These are phyloP conservation scores for Actenoides hombroni DNA, from an alignment of 2,113 vertebrate genomes.

Conservation along the genomic window DNA sequence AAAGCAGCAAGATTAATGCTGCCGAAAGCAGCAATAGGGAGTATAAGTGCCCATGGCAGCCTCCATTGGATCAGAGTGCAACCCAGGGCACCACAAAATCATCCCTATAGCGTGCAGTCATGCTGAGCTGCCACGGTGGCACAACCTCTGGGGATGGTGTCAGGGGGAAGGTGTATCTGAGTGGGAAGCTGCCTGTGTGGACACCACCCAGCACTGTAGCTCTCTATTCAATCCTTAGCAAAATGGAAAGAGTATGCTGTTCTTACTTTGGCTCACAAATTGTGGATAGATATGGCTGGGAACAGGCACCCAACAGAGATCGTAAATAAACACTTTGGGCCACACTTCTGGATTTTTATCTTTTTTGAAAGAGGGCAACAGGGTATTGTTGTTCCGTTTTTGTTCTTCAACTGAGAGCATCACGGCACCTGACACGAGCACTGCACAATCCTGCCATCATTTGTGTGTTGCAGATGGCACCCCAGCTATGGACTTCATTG, in stretches of 20 bases:
- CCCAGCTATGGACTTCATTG: neutral
- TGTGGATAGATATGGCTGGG: neutral
- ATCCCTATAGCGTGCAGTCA: rapidly evolving
- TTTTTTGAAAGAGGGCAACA: neutral
- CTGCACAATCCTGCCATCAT: neutral
- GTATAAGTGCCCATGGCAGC: rapidly evolving
- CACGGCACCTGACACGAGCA: neutral
- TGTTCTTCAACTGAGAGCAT: neutral
- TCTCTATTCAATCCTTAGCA: neutral
- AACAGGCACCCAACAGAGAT: neutral
- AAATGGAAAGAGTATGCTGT: rapidly evolving
- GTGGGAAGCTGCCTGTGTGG: neutral
- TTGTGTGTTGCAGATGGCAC: neutral
- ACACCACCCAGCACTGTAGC: neutral
- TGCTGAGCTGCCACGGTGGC: neutral
- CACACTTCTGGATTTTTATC: neutral
- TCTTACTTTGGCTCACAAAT: neutral
- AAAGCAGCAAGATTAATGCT: neutral
- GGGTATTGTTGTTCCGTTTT: neutral
- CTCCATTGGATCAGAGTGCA: rapidly evolving
- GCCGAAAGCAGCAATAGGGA: neutral
- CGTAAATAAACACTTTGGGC: neutral
- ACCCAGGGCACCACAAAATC: rapidly evolving
- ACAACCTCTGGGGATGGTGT: rapidly evolving
- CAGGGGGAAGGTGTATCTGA: rapidly evolving